These are phyloP conservation scores for Nixonia krombeini DNA, from an alignment of 1,140 invertebrate species.

Conservation along the genomic window DNA sequence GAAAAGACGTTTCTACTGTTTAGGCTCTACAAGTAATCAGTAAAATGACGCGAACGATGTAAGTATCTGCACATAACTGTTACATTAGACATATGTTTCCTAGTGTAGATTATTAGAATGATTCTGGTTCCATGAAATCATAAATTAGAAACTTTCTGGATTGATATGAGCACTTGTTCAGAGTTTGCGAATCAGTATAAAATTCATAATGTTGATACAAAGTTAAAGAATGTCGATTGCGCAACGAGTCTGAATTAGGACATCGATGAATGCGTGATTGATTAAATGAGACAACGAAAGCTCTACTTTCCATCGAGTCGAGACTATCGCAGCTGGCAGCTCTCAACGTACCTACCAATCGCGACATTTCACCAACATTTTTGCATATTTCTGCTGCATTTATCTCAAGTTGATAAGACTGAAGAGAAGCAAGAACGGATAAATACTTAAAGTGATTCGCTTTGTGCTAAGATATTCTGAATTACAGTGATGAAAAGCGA, in stretches of 20 bases:
- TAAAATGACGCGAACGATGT: not conserved
- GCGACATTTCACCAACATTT: conserved; percentile 24
- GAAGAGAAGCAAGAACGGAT: not conserved
- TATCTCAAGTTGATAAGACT: not conserved
- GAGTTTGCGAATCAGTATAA: not conserved
- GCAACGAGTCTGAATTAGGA: conserved; percentile 10
- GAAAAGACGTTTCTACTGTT: not conserved
- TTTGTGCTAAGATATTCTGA: not conserved
- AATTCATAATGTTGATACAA: not conserved
- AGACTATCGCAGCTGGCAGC: conserved; percentile 50
- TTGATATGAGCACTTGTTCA: not conserved
- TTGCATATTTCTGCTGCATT: not conserved
- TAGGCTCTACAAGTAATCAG: too few species aligned
- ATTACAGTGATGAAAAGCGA: conserved; percentile 26
- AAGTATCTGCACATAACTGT: not conserved
- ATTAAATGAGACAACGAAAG: conserved; percentile 13
- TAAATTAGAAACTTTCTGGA: too few species aligned
- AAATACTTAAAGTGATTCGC: not conserved
- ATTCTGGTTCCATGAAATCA: too few species aligned
- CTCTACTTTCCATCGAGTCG: conserved; percentile 27
- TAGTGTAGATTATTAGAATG: too few species aligned
- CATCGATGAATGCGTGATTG: not conserved
- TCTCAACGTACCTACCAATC: conserved; percentile 48
- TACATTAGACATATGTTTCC: too few species aligned
- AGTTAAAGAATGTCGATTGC: conserved; percentile 3